These are phyloP conservation scores for Acanthosepion esculentum DNA, from an alignment of 2,888 invertebrate genomes.

Conservation along the genomic window DNA sequence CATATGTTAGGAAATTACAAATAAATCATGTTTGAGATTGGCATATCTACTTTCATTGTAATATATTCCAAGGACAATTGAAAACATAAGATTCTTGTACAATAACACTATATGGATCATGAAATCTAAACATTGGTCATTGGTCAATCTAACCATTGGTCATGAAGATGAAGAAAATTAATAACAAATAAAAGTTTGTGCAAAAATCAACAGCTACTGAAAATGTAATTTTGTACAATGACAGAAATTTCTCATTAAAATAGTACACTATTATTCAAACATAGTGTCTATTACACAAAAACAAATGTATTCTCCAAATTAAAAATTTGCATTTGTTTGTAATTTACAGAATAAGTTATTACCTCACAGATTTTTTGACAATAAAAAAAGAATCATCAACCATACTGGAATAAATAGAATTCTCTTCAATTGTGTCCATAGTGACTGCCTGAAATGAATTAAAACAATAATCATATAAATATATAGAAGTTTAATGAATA, in stretches of 20 bases:
- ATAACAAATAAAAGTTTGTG: background rate
- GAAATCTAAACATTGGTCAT: background rate
- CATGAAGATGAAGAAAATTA: background rate
- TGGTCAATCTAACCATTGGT: background rate
- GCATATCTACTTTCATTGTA: no score
- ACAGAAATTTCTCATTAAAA: no score
- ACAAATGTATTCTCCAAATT: no score
- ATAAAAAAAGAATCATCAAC: conserved; percentile 99
- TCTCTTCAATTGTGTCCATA: conserved; percentile 74
- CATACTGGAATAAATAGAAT: conserved; percentile 86
- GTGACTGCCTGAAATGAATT: conserved; percentile 73
- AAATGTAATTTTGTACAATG: no score
- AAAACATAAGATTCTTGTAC: no score
- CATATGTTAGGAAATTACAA: no score
- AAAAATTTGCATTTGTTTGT: no score
- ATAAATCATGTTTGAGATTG: no score
- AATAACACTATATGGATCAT: no score
- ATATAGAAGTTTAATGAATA: background rate
- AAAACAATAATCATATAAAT: background rate
- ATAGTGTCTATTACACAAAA: no score
- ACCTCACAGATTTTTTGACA: conserved; percentile 93
- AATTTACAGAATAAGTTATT: conserved; percentile 36
- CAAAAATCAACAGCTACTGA: background rate
- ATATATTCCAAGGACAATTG: no score
- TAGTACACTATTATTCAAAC: no score